Base-by-base conservation (phyloP, 1,140 invertebrate genomes). In the Drosophila elegans region DNA sequence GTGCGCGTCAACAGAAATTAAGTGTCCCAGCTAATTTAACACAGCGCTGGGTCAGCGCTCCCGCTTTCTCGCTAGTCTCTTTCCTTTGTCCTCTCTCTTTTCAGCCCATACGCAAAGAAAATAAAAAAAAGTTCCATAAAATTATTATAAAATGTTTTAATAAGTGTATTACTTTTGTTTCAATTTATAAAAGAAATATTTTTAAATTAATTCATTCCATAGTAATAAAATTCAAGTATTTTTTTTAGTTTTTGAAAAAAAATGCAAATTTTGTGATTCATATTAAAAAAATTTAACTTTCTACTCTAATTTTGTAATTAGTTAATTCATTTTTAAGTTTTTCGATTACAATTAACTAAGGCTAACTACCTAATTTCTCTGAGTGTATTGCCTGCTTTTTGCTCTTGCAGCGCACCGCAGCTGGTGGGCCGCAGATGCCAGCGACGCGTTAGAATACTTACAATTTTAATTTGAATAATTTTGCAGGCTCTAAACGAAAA, bases 381-480 rank as follows among this genome's bases (percentile, higher is more conserved):
- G 60, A 68, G 64, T 68, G 64, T 63, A 52, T 1, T 3, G 60
- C 13, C 59, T 42, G 45, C 38, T 52, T n/a, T 41, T 32, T 39
- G 21, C 48, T 66, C 60, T 54, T 68, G 77, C 53, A 57, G 73
- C 74, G 75, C 57, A 49, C 63, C 77, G 63, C 74, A 81, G 71
- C 51, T 44, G 55, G 68, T 77, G 66, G 45, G 59, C 48, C 66
- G 42, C 63, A 67, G 66, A 39, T 72, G 74, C 67, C 74, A 54
- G 63, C 69, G 83, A 76, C 84, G 76, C 84, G 86, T 88, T 77
- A 81, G 80, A 89, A 88, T 88, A 88, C 83, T 89, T 88, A 89
- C 83, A 88, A 88, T 88, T 88, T 88, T 88, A 88, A 88, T 88
- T 88, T 88, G 83, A 88, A 88, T 88, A 88, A 88, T 88, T 88